Base-by-base conservation (phyloP, 2,888 invertebrate species). In the Anagyrus pseudococci region DNA sequence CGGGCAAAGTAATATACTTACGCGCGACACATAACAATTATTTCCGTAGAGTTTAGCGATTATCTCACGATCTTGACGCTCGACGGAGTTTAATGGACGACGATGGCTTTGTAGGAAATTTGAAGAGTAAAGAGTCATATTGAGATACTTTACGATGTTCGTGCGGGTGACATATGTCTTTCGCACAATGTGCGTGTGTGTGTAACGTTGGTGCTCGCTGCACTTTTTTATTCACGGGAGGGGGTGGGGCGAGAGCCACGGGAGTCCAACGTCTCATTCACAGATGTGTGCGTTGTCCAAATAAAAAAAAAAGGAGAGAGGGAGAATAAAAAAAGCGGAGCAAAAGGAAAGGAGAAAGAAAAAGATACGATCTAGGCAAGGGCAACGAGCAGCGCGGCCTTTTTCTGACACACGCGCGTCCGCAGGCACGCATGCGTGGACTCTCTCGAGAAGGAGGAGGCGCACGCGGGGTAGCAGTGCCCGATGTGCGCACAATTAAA, bases 201-300 rank as follows among this genome's bases (percentile, higher is more conserved):
- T 22, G 29, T 46, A n/a, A 25, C 15, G 7, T 25, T 62, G 46
- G 33, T 58, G 26, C 44, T 50, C 37, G 6, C 17, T 47, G 25
- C 40, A 8, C 40, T 40, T 47, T 49, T 58, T 49, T 46, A 15
- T 49, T 49, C 55, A 23, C 33, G 17, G 22, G 49, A 44, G 49
- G 15, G 4, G 29, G 2, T 25, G 2, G 15, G 2, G 15, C 22
- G 33, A 22, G 25, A 2, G 20, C 44, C 64, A 67, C 71, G 70
- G 72, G 72, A 71, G 71, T 69, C 71, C 68, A 64, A 71, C 71
- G 69, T 56, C 53, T 58, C 64, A 67, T 66, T 73, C 76, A 69
- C 77, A 77, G 75, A 76, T 76, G 77, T 69, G 75, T 72, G 57
- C n/a, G 29, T 37, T 72, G 72, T 57, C 64, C 58, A 60, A 26